phyloP scores from a whole-genome alignment of 2,797 vertebrate genomes.

The Champsocephalus gunnari region DNA sequence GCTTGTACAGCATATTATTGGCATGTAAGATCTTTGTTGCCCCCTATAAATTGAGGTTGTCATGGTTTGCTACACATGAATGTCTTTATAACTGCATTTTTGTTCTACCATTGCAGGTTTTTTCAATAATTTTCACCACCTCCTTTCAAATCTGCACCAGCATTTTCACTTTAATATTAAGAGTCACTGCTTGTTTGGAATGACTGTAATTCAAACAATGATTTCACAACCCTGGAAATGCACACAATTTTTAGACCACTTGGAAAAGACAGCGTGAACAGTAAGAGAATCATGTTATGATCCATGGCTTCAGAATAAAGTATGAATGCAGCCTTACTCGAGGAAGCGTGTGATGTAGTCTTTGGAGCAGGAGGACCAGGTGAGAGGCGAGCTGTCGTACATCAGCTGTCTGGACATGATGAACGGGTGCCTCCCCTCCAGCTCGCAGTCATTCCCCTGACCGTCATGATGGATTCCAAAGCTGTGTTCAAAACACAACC shows the following conservation, averaged over 20 bases:
- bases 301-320: background rate
- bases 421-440: conserved; percentile 88
- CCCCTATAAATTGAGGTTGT: background rate
- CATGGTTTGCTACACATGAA: conserved; percentile 6
- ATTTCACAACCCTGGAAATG: background rate
- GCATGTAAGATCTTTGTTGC: background rate
- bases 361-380: conserved; percentile 97
- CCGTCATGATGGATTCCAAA: conserved; percentile 98
- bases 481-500: conserved; percentile 76
- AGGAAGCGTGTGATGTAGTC: conserved; percentile 98
- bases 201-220: background rate
- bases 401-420: conserved; percentile 98
- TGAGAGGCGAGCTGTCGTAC: conserved; percentile 94
- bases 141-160: conserved; percentile 18
- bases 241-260: background rate
- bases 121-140: background rate
- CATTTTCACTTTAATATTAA: conserved; percentile 8
- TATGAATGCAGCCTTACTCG: conserved; percentile 86
- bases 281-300: background rate
- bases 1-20: conserved; percentile 4
- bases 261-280: background rate
- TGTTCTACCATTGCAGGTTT: background rate
- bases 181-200: background rate
- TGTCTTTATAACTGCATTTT: background rate
- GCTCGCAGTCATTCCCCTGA: conserved; percentile 96